Evolutionary conservation across 2,888 invertebrate species (phyloP), one percentile per base, ranked within the genome.

Genomic region (Drosophila prolongata): DNA sequence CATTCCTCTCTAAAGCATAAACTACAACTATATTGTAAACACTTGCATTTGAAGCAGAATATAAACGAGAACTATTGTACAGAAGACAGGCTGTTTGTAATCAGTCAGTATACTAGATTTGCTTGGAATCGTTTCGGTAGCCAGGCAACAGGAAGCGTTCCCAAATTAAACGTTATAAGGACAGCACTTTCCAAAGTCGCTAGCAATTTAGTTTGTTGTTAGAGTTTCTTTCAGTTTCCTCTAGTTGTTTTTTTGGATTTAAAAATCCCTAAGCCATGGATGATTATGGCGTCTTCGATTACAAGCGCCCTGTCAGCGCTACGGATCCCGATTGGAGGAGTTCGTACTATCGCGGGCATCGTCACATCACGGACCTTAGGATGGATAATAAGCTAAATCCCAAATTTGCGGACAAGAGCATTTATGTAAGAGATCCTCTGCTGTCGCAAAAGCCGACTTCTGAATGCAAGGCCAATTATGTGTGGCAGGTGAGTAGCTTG

Each of bases 261-360:
- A 9, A 8, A 19, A 47, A 47, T 35, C 19, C 5, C 1, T 6
- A 34, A 10, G 34, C 49, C 73, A 87, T 91, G 87, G 85, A 91
- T 74, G 86, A 79, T 14, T 87, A 80, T 43, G 89, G 86, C 11
- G 83, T 82, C 58, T 78, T 89, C 24, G 92, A 92, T 76, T 87
- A 90, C 53, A 87, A 90, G 68, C 76, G 74, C 46, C 91, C 91
- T 3, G 52, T 77, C 8, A 78, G 65, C 24, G 72, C 75, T 3
- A 77, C 78, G 24, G 76, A 82, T 40, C 46, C 70, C 3, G 92
- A 91, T 76, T 87, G 88, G 81, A 89, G 92, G 9, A 90, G 91
- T 3, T 89, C 92, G 1, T 80, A 78, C 1, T 90, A 91, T 64
- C 73, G 90, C 2, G 90, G 80, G 1, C 89, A 90, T 72, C 79